Conservation (phyloP, 2,888 invertebrate genomes). For the Heteromyza rotundicornis region DNA sequence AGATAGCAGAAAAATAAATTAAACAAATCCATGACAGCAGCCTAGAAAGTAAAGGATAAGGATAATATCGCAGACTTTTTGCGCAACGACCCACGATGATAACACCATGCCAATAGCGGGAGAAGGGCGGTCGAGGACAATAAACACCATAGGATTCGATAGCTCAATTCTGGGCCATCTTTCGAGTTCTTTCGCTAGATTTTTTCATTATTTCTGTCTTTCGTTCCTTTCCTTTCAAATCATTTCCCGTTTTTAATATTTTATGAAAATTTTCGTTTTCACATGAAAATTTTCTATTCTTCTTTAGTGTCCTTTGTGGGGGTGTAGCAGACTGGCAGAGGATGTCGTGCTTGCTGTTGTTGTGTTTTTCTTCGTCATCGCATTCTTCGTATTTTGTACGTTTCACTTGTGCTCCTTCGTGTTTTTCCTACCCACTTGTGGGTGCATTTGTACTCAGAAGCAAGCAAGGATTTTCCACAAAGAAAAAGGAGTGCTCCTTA, state of each 20-base stretch:
- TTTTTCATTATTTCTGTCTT: no score
- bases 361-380: background rate
- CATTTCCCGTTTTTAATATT: no score
- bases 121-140: background rate
- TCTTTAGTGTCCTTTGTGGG: background rate
- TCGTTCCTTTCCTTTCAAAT: no score
- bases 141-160: conserved; percentile 22
- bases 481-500: no score
- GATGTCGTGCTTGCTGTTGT: background rate
- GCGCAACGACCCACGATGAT: background rate
- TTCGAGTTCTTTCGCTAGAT: no score
- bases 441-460: conserved; percentile 1
- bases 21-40: background rate
- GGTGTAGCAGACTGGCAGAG: background rate
- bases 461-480: background rate
- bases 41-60: conserved; percentile 10
- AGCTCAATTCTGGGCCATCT: no score
- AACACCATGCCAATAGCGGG: no score
- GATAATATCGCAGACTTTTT: background rate
- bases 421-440: background rate
- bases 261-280: no score
- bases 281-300: background rate
- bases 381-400: background rate
- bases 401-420: background rate
- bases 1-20: background rate